Conservation (phyloP, 2,888 invertebrate species). For the Caenorhabditis sp. region DNA sequence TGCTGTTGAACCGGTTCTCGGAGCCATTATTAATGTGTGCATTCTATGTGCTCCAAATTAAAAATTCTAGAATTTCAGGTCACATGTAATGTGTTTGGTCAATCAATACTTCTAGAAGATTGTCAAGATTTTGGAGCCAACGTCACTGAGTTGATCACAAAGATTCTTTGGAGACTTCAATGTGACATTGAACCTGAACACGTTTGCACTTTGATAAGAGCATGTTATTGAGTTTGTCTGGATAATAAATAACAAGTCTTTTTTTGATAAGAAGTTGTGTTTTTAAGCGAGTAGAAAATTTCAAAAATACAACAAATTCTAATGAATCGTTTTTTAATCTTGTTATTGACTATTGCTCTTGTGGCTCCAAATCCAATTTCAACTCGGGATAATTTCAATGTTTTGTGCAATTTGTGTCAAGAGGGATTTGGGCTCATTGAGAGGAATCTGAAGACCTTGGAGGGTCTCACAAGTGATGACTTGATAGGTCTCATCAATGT, state of each 20-base stretch:
- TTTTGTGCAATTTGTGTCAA: conserved; percentile 23
- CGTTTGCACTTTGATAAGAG: conserved; percentile 13
- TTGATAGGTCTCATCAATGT: conserved; percentile 16
- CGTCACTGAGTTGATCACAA: no score
- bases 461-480: conserved; percentile 10
- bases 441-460: conserved; percentile 10
- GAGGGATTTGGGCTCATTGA: conserved; percentile 12
- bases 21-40: no score
- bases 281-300: conserved; percentile 4
- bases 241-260: conserved; percentile 6
- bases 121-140: no score
- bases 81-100: no score
- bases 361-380: neutral
- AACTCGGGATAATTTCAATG: conserved; percentile 3
- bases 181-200: conserved; percentile 11
- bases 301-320: neutral
- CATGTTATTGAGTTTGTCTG: neutral
- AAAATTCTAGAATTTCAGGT: no score
- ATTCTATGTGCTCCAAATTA: neutral
- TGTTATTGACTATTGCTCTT: neutral
- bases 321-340: conserved; percentile 2
- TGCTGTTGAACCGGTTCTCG: no score
- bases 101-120: no score
- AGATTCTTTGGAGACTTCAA: conserved; percentile 5
- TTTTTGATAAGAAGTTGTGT: neutral